These are phyloP conservation scores for Diglossa brunneiventris DNA, from an alignment of 2,113 vertebrate genomes.

Conservation along the genomic window DNA sequence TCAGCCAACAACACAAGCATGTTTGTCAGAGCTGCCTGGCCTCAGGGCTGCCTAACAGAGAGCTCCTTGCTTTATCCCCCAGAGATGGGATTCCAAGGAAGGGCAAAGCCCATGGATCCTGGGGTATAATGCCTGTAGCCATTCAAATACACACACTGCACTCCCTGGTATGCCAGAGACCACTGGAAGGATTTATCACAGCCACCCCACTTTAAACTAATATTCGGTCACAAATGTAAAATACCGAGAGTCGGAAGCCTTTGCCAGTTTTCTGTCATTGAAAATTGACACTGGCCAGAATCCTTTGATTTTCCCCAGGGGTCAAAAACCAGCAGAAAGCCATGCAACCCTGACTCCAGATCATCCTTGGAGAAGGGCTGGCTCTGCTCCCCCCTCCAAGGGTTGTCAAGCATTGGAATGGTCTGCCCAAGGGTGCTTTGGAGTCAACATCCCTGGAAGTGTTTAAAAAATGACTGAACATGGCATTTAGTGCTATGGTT, in stretches of 20 bases:
- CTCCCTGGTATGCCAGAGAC: background rate
- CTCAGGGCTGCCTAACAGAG: background rate
- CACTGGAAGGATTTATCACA: background rate
- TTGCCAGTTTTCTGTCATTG: background rate
- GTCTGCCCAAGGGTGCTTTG: background rate
- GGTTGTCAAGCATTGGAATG: background rate
- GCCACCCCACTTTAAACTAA: background rate
- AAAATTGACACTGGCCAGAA: background rate
- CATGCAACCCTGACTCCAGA: background rate
- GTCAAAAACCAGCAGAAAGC: background rate
- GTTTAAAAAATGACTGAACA: background rate
- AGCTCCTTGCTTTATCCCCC: background rate
- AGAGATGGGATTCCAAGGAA: background rate
- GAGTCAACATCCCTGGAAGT: background rate
- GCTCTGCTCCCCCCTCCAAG: background rate
- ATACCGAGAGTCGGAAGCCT: background rate
- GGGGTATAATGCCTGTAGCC: background rate
- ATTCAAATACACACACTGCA: rapidly evolving
- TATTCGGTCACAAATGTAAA: background rate
- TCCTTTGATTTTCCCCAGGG: background rate
- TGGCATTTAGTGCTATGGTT: background rate
- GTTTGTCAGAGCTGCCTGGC: background rate
- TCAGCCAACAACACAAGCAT: background rate
- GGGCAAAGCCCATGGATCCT: background rate
- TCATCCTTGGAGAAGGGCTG: background rate